Percentiles rank a stretch among this genome's conserved stretches.
phyloP scores from a whole-genome alignment of 2,113 vertebrate genomes.

The Geococcyx californianus region DNA sequence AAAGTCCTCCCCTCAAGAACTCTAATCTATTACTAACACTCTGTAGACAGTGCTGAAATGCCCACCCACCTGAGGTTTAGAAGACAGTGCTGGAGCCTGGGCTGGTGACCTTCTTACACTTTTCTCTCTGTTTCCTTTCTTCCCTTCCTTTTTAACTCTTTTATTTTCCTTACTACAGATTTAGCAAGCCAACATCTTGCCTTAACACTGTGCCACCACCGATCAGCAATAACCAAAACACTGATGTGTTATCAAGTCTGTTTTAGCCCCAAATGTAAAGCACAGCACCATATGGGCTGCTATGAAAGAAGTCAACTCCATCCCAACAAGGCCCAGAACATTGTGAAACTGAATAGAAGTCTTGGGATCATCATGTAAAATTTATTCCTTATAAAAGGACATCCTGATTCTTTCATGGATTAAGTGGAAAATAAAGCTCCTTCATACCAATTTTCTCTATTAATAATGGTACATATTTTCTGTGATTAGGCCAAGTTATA shows the following conservation, averaged over 20 bases:
- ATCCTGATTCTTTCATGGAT: not conserved
- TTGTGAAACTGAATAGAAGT: not conserved
- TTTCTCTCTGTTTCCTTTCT: no score
- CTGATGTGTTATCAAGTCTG: not conserved
- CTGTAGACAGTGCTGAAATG: no score
- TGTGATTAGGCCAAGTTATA: not conserved
- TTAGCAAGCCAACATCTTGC: no score
- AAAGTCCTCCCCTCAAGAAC: no score
- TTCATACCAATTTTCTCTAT: not conserved
- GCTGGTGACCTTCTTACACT: no score
- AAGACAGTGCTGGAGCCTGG: no score
- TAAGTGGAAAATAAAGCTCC: not conserved
- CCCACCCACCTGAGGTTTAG: no score
- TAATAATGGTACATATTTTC: not conserved
- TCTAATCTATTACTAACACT: no score
- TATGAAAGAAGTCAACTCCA: conserved; percentile 11
- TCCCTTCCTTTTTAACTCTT: no score
- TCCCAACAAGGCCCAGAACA: not conserved
- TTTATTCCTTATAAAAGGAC: not conserved
- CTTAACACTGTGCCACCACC: not conserved
- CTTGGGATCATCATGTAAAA: not conserved
- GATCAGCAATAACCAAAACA: conserved; percentile 20
- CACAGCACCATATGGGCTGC: conserved; percentile 35
- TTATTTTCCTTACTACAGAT: no score
- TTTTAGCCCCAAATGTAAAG: conserved; percentile 21